Evolutionary conservation across 2,797 vertebrate species (phyloP), one percentile per base, ranked within the genome.

Genomic region (Bradypodion ventrale): DNA sequence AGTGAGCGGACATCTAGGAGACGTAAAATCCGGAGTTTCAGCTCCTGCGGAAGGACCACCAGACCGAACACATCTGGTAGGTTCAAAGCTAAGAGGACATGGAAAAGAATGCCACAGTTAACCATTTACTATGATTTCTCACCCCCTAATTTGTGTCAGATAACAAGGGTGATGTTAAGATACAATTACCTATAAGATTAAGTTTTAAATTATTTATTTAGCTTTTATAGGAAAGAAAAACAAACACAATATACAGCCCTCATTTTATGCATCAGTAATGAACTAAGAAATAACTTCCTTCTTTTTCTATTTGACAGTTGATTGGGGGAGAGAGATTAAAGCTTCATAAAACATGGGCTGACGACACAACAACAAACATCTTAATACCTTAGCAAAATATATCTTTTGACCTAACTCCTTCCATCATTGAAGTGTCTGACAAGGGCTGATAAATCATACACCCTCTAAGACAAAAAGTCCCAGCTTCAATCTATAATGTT

Each of bases 1-100:
- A 99, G 92, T 0, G 98, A 97, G 13, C 72, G 78, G 1, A 97
- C 93, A 25, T 99, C 98, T 93, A 99, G 92, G 66, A 98, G 97
- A 0, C 98, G 93, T 68, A 98, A 94, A 82, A 99, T 96, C 1
- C 98, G 92, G 46, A 99, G 96, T 77, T 98, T 96, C 60, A 99
- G 96, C 93, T 99, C 98, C 1, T 97, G 93, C 0, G 98, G 98
- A 60, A 99, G 97, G 37, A 96, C 97, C 0, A 96, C 89, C 83
- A 99, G 93, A 0, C 98, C 98, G 84, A 99, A 99, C 0, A 96
- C 97, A 87, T 97, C 97, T 0, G 98, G 98, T 7, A 99, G 95
- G 84, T 97, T 96, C 96, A 99, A 95, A 10, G 97, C 98, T 99
- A 89, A 12, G 32, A 76, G 35, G 25, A 52, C 5, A 83, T 27